Evolutionary conservation across 1,140 invertebrate species (phyloP), one percentile per base, ranked within the genome.

Genomic region (Bombus difficillimus): DNA sequence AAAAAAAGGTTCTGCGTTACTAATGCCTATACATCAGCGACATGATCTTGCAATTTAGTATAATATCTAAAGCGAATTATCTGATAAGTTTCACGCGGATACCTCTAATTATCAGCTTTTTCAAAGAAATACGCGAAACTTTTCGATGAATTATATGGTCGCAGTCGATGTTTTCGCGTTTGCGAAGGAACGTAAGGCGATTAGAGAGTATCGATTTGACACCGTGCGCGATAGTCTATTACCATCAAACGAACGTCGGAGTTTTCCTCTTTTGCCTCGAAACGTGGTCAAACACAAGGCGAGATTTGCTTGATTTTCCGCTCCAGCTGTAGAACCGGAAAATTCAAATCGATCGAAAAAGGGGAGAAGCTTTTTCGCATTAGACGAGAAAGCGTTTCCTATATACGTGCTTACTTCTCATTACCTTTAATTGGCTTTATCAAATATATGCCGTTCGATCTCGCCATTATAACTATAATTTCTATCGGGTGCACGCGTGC

Each of bases 131-230:
- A 22, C 4, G 13, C 5, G 12, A 41, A 43, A 22, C 34, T 80
- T 69, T 47, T 37, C 79, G 28, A 2, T 1, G 69, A n/a, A 62
- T 10, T 22, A 37, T 25, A 10, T 4, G 13, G 13, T 15, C 5
- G 12, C 62, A 12, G 34, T 34, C 66, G 41, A 15, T 32, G 53
- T 32, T 43, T 71, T 53, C 66, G 34, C 28, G 25, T 68, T n/a
- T 34, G n/a, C 53, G 34, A 34, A 37, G 37, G 47, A 43, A 47
- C 22, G 37, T 83, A 77, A 83, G 64, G 18, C 64, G 74, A 83
- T 83, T 83, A 83, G n/a, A 28, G 18, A 32, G 28, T 78, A 83
- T 78, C 74, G 82, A 78, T 78, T 78, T 4, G 43, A 4, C 47
- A 71, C 74, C 59, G 8, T 37, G 3, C 47, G 37, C 82, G 47